phyloP scores from a whole-genome alignment of 1,140 invertebrate species.

The Anadara kagoshimensis region DNA sequence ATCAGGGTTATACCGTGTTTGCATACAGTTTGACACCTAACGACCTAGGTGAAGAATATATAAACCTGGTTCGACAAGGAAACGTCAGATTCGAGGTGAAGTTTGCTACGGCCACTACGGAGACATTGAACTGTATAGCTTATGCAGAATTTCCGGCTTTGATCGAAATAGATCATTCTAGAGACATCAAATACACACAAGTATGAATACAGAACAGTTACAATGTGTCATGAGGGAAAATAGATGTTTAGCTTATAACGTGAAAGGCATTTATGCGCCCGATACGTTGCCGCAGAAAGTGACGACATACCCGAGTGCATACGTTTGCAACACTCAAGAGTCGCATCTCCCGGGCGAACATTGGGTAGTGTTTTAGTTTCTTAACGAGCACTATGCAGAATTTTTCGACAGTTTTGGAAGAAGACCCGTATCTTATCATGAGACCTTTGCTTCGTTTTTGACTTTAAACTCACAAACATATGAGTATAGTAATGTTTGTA shows the following conservation, averaged over 20 bases:
- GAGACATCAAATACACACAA: constrained; percentile 18
- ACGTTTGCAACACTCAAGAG: constrained; percentile 18
- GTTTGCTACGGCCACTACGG: constrained; percentile 9
- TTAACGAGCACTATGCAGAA: neutral
- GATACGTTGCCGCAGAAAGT: constrained; percentile 20
- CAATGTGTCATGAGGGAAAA: neutral
- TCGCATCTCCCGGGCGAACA: constrained; percentile 22
- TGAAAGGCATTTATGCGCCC: constrained; percentile 25
- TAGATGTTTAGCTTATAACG: neutral
- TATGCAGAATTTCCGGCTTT: constrained; percentile 14
- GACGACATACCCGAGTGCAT: constrained; percentile 15
- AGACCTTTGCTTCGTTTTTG: constrained; percentile 13
- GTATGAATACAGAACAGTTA: constrained; percentile 23
- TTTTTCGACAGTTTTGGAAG: constrained; percentile 32
- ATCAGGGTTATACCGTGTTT: constrained; percentile 7
- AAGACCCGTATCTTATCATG: constrained; percentile 2
- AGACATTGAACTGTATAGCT: constrained; percentile 27
- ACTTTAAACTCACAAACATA: constrained; percentile 1
- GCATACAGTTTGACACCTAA: constrained; percentile 13
- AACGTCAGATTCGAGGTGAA: constrained; percentile 29
- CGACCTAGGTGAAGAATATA: constrained; percentile 26
- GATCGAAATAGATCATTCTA: constrained; percentile 13
- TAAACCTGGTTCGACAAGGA: constrained; percentile 26
- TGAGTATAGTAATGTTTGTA: neutral
- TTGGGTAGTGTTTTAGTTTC: constrained; percentile 20